These are phyloP conservation scores for Caenorhabditis panamensis DNA, from an alignment of 2,888 invertebrate species.

Conservation along the genomic window DNA sequence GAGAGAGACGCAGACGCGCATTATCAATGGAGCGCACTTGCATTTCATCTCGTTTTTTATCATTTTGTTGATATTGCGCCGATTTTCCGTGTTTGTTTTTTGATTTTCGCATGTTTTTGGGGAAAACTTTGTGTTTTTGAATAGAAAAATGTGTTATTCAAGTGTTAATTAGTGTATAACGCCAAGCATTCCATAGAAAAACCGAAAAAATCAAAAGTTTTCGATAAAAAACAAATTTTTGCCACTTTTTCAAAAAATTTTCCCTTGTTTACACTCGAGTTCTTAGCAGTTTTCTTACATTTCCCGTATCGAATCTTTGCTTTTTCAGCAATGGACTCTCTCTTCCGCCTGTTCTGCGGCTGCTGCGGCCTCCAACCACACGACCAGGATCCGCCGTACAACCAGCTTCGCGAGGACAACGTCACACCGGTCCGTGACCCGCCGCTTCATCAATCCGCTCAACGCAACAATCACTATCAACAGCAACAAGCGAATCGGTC, in stretches of 20 bases:
- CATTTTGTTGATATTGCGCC: slow-evolving; percentile 19
- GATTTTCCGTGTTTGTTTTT: slow-evolving; percentile 40
- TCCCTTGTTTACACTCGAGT: too few relatives aligned
- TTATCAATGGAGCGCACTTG: slow-evolving; percentile 30
- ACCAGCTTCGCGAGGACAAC: slow-evolving; percentile 32
- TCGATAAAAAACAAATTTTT: background rate
- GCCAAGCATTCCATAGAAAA: too few relatives aligned
- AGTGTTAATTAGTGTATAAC: too few relatives aligned
- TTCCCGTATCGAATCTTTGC: too few relatives aligned
- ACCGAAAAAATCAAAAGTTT: background rate
- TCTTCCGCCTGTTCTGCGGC: slow-evolving; percentile 53
- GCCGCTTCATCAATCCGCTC: slow-evolving; percentile 18
- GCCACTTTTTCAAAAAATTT: background rate
- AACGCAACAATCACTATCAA: slow-evolving; percentile 6
- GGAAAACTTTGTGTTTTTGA: slow-evolving; percentile 2
- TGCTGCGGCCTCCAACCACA: slow-evolving; percentile 41
- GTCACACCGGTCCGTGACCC: slow-evolving; percentile 52
- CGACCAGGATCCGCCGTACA: slow-evolving; percentile 44
- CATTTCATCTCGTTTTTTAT: slow-evolving; percentile 6
- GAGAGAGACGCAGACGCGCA: slow-evolving; percentile 27
- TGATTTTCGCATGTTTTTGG: slow-evolving; percentile 20
- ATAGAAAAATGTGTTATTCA: slow-evolving; percentile 12
- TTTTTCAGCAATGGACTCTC: slow-evolving; percentile 53
- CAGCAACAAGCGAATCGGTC: slow-evolving; percentile 8
- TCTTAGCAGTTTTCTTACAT: too few relatives aligned